Percentiles rank a stretch among this genome's conserved stretches.
Conservation (phyloP, 2,797 vertebrate genomes). For the Coregonus suidteri region DNA sequence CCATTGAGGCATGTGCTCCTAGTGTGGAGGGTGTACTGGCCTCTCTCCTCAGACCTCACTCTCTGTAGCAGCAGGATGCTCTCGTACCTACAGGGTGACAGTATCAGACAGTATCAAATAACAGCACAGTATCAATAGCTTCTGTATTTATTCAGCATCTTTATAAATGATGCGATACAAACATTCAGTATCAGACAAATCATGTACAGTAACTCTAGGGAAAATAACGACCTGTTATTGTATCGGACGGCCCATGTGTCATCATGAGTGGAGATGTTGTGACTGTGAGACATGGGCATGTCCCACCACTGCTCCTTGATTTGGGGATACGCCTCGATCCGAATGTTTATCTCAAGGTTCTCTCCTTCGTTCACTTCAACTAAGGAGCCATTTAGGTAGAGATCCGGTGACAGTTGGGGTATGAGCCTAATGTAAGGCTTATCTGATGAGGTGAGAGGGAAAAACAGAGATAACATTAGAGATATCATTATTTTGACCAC, state of each 20-base stretch:
- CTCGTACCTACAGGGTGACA: slow-evolving; percentile 61
- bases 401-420: slow-evolving; percentile 16
- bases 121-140: not conserved
- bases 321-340: slow-evolving; percentile 83
- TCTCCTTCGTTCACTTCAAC: slow-evolving; percentile 68
- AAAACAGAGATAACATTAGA: not conserved
- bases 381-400: not conserved
- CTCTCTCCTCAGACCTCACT: slow-evolving; percentile 73
- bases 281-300: slow-evolving; percentile 28
- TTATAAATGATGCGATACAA: not conserved
- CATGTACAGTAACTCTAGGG: not conserved
- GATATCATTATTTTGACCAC: not conserved
- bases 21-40: slow-evolving; percentile 78
- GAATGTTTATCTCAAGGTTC: slow-evolving; percentile 71
- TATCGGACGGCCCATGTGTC: slow-evolving; percentile 27
- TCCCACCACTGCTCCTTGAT: slow-evolving; percentile 61
- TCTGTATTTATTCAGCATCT: not conserved
- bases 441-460: slow-evolving; percentile 66
- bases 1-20: slow-evolving; percentile 61
- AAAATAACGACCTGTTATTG: slow-evolving; percentile 55
- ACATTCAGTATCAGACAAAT: not conserved
- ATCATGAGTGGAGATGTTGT: slow-evolving; percentile 22
- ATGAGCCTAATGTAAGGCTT: slow-evolving; percentile 75
- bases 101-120: not conserved
- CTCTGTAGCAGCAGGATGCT: slow-evolving; percentile 70